Base-by-base conservation (phyloP, 2,113 vertebrate species). In the Noctilio leporinus region DNA sequence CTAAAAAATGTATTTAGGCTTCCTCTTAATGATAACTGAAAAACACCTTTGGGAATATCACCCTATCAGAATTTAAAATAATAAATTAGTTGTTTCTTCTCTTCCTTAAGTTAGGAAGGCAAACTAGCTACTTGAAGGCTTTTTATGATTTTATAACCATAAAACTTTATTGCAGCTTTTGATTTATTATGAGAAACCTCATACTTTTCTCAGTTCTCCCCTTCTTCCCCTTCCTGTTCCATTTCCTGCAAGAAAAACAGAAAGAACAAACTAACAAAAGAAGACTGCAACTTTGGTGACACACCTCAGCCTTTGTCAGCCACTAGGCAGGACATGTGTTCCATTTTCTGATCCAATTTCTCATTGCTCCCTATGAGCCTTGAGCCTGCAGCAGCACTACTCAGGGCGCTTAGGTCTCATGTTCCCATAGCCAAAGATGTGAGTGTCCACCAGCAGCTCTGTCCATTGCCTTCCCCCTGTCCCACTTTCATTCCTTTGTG, bases 1-100 rank as follows among this genome's bases (percentile, higher is more conserved):
- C 40, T 57, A 47, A 87, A 70, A 96, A 51, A 86, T 92, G 77
- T 95, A 87, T 92, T 82, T 95, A 87, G 73, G 82, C 67, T 94
- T 89, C n/a, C 47, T 11, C 38, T 88, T 96, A 86, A 40, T 73
- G 80, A 86, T 86, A 76, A 91, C 20, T 89, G 10, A 40, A 72
- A 93, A 93, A 65, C 16, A 86, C 65, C 55, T 62, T 81, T 92
- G 64, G 62, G 51, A 59, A n/a, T 90, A 33, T 49, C 22, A 72
- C 16, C 35, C 51, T 73, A 20, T 4, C 65, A 77, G 35, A 19
- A 40, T 51, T 86, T 81, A 64, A 53, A 57, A 38, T 83, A 53
- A 73, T 24, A 77, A 67, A 45, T 64, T 49, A 43, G 24, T 51
- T 57, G 10, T 92, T 12, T 35, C 53, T 72, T 33, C 43, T n/a